phyloP scores from a whole-genome alignment of 2,888 invertebrate genomes.

The Metallyticus violacea region DNA sequence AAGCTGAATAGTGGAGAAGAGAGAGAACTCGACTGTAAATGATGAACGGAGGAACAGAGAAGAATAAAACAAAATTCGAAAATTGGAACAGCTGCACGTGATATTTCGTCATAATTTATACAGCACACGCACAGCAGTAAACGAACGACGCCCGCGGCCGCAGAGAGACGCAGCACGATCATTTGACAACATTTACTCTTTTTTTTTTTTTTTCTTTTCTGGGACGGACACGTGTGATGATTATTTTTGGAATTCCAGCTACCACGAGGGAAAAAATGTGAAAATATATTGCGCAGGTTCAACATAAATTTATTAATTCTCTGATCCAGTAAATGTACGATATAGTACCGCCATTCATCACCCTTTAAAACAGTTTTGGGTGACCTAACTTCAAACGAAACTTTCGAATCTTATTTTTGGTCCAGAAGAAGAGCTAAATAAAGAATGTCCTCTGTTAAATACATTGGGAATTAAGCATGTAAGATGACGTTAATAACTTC shows the following conservation, averaged over 20 bases:
- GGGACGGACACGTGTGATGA: background rate
- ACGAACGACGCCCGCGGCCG: too few relatives aligned
- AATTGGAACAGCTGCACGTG: background rate
- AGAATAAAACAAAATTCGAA: background rate
- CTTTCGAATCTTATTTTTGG: background rate
- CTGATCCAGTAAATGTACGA: background rate
- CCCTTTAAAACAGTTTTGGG: background rate
- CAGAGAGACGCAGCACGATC: background rate
- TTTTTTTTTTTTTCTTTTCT: background rate
- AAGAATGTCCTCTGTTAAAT: too few relatives aligned
- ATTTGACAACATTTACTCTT: background rate
- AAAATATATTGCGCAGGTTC: background rate
- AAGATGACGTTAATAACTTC: too few relatives aligned
- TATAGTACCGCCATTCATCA: background rate
- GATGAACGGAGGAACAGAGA: background rate
- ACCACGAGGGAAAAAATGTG: background rate
- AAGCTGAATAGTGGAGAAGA: too few relatives aligned
- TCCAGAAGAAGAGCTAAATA: too few relatives aligned
- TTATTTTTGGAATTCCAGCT: background rate
- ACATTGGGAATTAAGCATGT: too few relatives aligned
- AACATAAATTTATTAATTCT: background rate
- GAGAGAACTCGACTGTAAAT: background rate
- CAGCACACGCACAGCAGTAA: too few relatives aligned
- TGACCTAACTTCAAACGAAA: background rate
- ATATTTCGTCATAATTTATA: background rate